Evolutionary conservation across 2,113 vertebrate genomes (phyloP), one percentile per base, ranked within the genome.

Genomic region (Malurus alboscapulatus): DNA sequence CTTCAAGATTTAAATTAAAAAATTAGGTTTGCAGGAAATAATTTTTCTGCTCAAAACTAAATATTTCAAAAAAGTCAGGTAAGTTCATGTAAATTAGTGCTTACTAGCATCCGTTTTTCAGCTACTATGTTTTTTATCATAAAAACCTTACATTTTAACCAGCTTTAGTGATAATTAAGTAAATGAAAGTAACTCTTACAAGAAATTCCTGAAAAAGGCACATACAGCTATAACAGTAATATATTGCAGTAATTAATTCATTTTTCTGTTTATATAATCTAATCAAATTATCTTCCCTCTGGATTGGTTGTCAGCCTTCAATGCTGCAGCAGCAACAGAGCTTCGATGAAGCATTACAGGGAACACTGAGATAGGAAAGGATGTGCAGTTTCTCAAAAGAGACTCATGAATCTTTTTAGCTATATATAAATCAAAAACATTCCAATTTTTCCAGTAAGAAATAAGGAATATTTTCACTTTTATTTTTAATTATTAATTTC

Each of bases 71-170:
- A 50, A 69, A 76, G 4, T 45, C 21, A 45, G 3, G 29, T 10
- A 66, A 53, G 1, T 67, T 73, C 22, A 38, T 40, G 17, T 34
- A 67, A 82, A 82, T 45, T 54, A 83, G 42, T 45, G 17, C 5
- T 62, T 2, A 74, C 30, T 29, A 53, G 7, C 5, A 2, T 42
- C 7, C 8, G 30, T 14, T 77, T 86, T 66, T 84, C n/a, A 65
- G 32, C 25, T 61, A 29, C 10, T 38, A 16, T 36, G 2, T 3
- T 45, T 42, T 42, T 58, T 53, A 6, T 32, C 4, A 38, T 54
- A 72, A 67, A 74, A 4, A 0, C 0, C 2, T 5, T 9, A 6
- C 6, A 14, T 58, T 87, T 82, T 58, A 50, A 69, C 25, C 10
- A 77, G 4, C 5, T 53, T 44, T 19, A 91, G 3, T 81, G 48